Evolutionary conservation across 2,797 vertebrate species (phyloP).

Genomic region (Neoniphon sammara): DNA sequence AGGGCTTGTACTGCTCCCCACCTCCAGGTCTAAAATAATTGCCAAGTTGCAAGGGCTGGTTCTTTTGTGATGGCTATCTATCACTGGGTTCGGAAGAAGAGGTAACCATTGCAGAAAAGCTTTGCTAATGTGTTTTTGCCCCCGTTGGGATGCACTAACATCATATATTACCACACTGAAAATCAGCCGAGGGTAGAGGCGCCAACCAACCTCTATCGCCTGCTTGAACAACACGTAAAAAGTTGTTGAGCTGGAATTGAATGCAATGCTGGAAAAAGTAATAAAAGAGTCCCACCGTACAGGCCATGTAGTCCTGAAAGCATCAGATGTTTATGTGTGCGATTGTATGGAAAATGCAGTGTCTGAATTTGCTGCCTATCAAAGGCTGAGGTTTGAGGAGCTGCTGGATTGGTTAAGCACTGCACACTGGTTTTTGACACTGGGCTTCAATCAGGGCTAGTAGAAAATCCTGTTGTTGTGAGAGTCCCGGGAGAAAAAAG

Average conservation of each 20-base stretch:
- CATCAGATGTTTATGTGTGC: no score
- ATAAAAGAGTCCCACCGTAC: not conserved
- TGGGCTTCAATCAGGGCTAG: no score
- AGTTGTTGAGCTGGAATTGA: constrained; percentile 38
- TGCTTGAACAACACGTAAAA: constrained; percentile 3
- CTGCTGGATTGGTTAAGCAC: no score
- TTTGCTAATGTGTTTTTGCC: constrained; percentile 17
- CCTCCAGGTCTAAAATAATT: constrained; percentile 23
- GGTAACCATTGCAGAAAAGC: constrained; percentile 19
- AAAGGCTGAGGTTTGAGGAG: no score
- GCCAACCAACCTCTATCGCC: constrained; percentile 39
- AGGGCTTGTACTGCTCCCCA: constrained; percentile 19
- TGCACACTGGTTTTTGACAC: no score
- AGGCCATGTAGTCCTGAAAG: not conserved
- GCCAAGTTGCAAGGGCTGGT: constrained; percentile 15
- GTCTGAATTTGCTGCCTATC: no score
- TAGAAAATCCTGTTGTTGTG: no score
- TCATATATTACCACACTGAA: constrained; percentile 11
- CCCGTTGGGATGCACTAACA: constrained; percentile 22
- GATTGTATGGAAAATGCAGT: no score
- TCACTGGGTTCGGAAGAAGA: constrained; percentile 8
- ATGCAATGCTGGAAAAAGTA: constrained; percentile 12
- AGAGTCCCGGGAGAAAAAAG: no score
- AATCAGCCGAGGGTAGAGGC: constrained; percentile 7
- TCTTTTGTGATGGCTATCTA: constrained; percentile 31